These are phyloP conservation scores for Osmerus eperlanus DNA, from an alignment of 2,113 vertebrate genomes.

Conservation along the genomic window DNA sequence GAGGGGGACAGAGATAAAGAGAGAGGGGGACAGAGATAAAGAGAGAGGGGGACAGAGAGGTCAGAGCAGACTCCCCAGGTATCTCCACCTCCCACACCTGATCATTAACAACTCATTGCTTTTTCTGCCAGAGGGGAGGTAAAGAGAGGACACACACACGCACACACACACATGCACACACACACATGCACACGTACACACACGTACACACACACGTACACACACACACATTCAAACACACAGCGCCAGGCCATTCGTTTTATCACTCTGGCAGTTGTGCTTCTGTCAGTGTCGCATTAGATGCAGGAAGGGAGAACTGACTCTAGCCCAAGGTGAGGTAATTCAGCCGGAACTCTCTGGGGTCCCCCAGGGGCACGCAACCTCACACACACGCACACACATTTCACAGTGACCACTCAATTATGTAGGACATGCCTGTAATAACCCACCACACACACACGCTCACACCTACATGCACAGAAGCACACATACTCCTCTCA, in stretches of 20 bases:
- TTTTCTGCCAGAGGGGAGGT: conserved; percentile 45
- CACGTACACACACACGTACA: not conserved
- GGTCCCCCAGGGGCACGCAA: not conserved
- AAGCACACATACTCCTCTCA: not conserved
- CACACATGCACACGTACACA: not conserved
- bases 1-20: conserved; percentile 13
- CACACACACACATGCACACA: not conserved
- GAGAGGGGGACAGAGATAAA: conserved; percentile 14
- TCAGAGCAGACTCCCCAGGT: conserved; percentile 35
- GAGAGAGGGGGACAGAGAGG: conserved; percentile 38
- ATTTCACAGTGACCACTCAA: not conserved
- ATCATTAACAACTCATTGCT: conserved; percentile 63
- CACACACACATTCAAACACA: conserved; percentile 11
- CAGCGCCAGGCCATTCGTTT: conserved; percentile 20
- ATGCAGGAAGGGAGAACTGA: conserved; percentile 8
- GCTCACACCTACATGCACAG: conserved; percentile 1
- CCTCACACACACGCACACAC: conserved; percentile 2
- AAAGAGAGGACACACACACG: conserved; percentile 36
- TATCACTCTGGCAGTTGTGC: conserved; percentile 23
- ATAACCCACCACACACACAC: not conserved
- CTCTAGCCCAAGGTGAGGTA: conserved; percentile 20
- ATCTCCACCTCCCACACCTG: conserved; percentile 34
- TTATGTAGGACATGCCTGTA: not conserved
- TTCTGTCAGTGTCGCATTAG: conserved; percentile 31
- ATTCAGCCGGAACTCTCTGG: conserved; percentile 9